Base-by-base conservation (phyloP, 2,888 invertebrate species). In the Ischnura elegans region DNA sequence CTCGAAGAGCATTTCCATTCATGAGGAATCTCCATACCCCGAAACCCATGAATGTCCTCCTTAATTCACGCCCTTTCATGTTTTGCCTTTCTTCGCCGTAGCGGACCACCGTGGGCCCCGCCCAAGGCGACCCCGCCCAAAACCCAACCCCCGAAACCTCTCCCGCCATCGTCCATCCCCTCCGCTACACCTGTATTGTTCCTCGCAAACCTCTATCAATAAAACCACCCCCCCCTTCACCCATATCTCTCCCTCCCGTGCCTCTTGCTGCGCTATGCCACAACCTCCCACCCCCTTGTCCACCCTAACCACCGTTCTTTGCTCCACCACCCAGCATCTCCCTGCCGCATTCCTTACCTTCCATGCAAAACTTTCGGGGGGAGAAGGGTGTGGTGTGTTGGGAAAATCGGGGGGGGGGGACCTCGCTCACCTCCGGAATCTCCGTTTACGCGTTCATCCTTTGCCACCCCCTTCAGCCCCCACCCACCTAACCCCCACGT, bases 171-270 rank as follows among this genome's bases (percentile, higher is more conserved):
- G 10, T 46, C 86, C 86, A 19, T 45, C n/a, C 86, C 46, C 25
- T 46, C 43, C 19, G 46, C 46, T 87, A 87, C 42, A 61, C 55
- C 90, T 90, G 66, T 90, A 90, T 90, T 66, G 90, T 90, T 90
- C 66, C 90, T 42, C 90, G 16, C 90, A 90, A n/a, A 90, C 90
- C 90, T 55, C 90, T 66, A 90, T 90, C 90, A 90, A 90, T 90
- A 90, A 90, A 90, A 90, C 90, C 43, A 25, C 90, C 90, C 43
- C 25, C 36, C n/a, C n/a, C n/a, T 25, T n/a, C n/a, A 46, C 25
- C 19, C 55, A 16, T n/a, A 19, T 36, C 25, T 25, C 61, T 10
- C 36, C 76, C 76, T 36, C 13, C 16, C 25, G 55, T 21, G 16
- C 5, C 61, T 25, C 36, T 3, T 36, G 36, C 2, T 8, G 36